Base-by-base conservation (phyloP, 2,797 vertebrate genomes). In the Catharus ustulatus region DNA sequence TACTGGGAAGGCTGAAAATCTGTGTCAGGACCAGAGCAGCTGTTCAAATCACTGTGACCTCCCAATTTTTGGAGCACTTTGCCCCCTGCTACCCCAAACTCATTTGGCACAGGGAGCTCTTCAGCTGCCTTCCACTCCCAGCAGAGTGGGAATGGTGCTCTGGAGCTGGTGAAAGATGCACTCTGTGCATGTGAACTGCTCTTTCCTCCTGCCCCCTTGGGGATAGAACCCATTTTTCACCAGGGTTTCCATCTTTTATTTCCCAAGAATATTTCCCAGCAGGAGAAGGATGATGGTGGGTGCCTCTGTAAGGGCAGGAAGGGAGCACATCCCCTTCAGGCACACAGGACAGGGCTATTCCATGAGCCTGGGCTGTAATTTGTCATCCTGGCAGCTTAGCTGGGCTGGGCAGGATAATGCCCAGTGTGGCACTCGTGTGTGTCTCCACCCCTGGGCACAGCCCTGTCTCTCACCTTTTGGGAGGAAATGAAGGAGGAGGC, bases 71-170 rank as follows among this genome's bases (percentile, higher is more conserved):
- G 27, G 48, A 55, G 58, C 15, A 19, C 21, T 63, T 85, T 30
- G 42, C 29, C 59, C 64, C 27, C 80, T 40, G 27, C 63, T 45
- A 49, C 61, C 59, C 51, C 57, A 38, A 27, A 42, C 23, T 19
- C 52, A 10, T 42, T 66, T 62, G 43, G 73, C 32, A 69, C 34
- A 5, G 48, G 43, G 11, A 80, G 43, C 8, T 45, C 1, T 52
- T 40, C 24, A 27, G 51, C 36, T 32, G 18, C 3, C 9, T 59
- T 34, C 11, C 45, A 32, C 68, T 80, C 38, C 21, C 55, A 40
- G 69, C 1, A 0, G 51, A 38, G 40, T 20, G 24, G 66, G n/a
- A 18, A 52, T 19, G 0, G 0, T 11, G 18, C 46, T 61, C 20
- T 2, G 1, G 42, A 23, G 61, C 22, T 24, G 30, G 0, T 1